These are phyloP conservation scores for Busseola fusca DNA, from an alignment of 2,888 invertebrate species.

Conservation along the genomic window DNA sequence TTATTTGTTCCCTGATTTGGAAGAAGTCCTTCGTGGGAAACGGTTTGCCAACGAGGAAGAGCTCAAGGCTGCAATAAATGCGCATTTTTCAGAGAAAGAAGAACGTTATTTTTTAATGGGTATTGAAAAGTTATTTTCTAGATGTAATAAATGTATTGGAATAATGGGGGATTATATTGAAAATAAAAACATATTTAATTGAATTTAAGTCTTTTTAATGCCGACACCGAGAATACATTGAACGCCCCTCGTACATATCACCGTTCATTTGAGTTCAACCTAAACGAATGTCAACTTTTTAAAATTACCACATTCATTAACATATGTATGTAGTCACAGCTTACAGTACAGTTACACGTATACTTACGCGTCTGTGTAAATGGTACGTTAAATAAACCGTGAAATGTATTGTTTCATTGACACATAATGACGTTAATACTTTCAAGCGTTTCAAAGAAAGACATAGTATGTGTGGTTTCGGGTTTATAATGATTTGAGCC, in stretches of 20 bases:
- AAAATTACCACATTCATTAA: background rate
- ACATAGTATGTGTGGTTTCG: background rate
- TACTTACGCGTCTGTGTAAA: constrained; percentile 39
- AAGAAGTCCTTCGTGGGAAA: too few species aligned
- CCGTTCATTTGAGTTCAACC: background rate
- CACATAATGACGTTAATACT: background rate
- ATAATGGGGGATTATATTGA: too few species aligned
- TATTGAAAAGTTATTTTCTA: too few species aligned
- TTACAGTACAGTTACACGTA: constrained; percentile 3
- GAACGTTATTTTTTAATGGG: too few species aligned
- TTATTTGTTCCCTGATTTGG: too few species aligned
- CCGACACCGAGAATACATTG: too few species aligned
- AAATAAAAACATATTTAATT: too few species aligned
- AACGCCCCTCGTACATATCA: background rate
- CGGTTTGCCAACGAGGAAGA: too few species aligned
- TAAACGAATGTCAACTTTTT: background rate
- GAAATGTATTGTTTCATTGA: background rate
- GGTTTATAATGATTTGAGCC: background rate
- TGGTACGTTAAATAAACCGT: background rate
- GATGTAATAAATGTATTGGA: too few species aligned
- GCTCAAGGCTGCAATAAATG: too few species aligned
- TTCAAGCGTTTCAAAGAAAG: background rate
- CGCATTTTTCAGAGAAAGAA: too few species aligned
- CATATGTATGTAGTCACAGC: constrained; percentile 1
- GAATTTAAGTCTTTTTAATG: too few species aligned